Conservation (phyloP, 2,888 invertebrate species). For the Andrena flavipes region DNA sequence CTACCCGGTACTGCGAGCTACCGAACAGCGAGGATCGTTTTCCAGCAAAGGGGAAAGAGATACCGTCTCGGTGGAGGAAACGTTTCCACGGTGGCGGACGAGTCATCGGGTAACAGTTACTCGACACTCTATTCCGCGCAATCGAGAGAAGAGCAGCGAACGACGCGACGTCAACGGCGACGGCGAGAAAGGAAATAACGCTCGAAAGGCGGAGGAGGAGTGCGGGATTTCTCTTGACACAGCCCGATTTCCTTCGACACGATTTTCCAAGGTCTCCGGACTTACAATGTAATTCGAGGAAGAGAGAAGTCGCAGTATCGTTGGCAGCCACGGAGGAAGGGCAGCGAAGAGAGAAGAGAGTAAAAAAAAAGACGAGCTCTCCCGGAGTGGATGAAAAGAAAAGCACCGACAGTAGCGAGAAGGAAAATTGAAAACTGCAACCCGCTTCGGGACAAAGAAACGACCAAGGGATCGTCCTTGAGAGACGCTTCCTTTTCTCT, state of each 20-base stretch:
- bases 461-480: conserved; percentile 38
- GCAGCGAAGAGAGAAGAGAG: too few species aligned
- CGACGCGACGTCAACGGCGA: background rate
- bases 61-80: conserved; percentile 17
- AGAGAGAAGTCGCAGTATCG: conserved; percentile 45
- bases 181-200: conserved; percentile 18
- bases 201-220: background rate
- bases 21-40: conserved; percentile 14
- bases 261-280: conserved; percentile 55
- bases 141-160: conserved; percentile 20
- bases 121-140: conserved; percentile 31
- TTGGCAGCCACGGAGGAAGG: conserved; percentile 10
- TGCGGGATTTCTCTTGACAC: conserved; percentile 43
- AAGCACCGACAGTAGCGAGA: conserved; percentile 33
- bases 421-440: conserved; percentile 50
- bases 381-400: conserved; percentile 47
- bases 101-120: conserved; percentile 39
- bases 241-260: conserved; percentile 56
- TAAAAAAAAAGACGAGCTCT: conserved; percentile 1
- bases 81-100: conserved; percentile 25
- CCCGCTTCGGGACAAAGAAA: conserved; percentile 26
- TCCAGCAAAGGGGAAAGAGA: background rate
- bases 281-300: conserved; percentile 53
- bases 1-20: background rate
- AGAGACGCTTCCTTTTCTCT: conserved; percentile 10